These are phyloP conservation scores for Drosophila helvetica DNA, from an alignment of 2,888 invertebrate species.

Conservation along the genomic window DNA sequence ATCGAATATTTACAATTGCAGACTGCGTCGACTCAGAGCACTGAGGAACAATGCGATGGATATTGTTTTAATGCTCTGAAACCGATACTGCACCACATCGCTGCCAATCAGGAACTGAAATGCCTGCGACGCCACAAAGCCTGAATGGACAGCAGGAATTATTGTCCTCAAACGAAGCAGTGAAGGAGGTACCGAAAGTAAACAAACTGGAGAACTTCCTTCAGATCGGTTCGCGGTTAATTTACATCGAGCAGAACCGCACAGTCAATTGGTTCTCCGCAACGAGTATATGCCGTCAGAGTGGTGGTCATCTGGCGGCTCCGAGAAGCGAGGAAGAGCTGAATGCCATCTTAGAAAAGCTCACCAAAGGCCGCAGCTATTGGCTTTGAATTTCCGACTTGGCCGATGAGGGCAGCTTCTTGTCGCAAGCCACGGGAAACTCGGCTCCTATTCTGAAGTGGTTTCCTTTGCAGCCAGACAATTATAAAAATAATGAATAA, in stretches of 20 bases:
- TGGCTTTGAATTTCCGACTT: constrained; percentile 7
- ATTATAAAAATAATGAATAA: background rate
- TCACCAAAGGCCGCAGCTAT: background rate
- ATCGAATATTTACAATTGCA: background rate
- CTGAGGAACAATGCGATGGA: constrained; percentile 9
- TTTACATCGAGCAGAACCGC: constrained; percentile 8
- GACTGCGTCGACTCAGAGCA: background rate
- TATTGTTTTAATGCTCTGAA: too few relatives aligned
- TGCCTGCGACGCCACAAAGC: background rate
- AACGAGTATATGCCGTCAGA: constrained; percentile 1
- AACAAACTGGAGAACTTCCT: background rate
- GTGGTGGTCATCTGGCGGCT: constrained; percentile 15
- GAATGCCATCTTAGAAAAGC: background rate
- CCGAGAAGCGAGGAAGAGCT: constrained; percentile 4
- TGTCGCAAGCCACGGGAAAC: background rate
- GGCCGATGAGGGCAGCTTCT: background rate
- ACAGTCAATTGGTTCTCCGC: background rate
- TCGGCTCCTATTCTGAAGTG: background rate
- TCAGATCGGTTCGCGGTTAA: constrained; percentile 3
- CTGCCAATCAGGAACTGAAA: too few relatives aligned
- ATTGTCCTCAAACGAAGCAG: too few relatives aligned
- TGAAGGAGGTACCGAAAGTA: background rate
- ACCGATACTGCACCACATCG: too few relatives aligned
- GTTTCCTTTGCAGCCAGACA: background rate
- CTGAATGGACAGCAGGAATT: background rate